phyloP scores from a whole-genome alignment of 2,113 vertebrate genomes.

The Dinomys branickii region DNA sequence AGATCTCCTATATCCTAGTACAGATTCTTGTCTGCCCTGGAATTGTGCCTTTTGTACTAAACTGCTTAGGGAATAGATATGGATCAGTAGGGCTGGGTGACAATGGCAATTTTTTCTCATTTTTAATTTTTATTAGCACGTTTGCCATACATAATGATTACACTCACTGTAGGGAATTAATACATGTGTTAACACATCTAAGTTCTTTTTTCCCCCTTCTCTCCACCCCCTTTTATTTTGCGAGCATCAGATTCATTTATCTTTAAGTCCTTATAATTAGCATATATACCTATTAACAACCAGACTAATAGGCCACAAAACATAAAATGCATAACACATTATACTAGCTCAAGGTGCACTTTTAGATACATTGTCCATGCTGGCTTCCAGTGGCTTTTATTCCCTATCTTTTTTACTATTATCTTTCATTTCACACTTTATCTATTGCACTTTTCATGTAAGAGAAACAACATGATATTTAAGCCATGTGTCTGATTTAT shows the following conservation, averaged over 20 bases:
- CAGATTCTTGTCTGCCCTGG: not conserved
- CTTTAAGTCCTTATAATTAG: not conserved
- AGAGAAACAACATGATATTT: not conserved
- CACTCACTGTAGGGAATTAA: not conserved
- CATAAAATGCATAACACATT: not conserved
- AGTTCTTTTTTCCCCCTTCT: not conserved
- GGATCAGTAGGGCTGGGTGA: not conserved
- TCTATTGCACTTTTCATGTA: not conserved
- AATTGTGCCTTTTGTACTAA: not conserved
- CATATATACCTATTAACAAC: not conserved
- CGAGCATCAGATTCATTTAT: not conserved
- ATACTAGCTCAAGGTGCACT: not conserved
- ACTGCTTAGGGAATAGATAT: not conserved
- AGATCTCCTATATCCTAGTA: not conserved
- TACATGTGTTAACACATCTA: not conserved
- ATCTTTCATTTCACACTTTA: not conserved
- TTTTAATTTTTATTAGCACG: not conserved
- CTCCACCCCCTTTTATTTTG: not conserved
- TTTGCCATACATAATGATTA: not conserved
- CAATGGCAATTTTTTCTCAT: not conserved
- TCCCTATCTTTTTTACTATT: not conserved
- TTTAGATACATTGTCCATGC: not conserved
- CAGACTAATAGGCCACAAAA: not conserved
- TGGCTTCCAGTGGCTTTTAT: not conserved
- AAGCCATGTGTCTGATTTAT: not conserved